Evolutionary conservation across 2,113 vertebrate genomes (phyloP), one percentile per base, ranked within the genome.

Genomic region (Lampris incognitus): DNA sequence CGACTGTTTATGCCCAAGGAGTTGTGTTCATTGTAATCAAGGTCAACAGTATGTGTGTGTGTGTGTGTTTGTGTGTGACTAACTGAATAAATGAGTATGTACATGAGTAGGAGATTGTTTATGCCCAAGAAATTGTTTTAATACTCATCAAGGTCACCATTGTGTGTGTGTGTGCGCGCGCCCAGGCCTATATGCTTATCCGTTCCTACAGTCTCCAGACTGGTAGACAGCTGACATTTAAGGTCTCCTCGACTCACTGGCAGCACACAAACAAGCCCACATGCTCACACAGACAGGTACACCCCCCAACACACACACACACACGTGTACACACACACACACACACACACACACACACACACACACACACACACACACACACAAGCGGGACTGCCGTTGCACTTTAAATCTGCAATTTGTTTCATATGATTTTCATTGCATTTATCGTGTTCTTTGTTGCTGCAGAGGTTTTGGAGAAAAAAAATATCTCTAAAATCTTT

Each of bases 141-240:
- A 84, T 72, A 63, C 61, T 70, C 74, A 76, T 74, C 83, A 88
- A 84, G 85, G 86, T 87, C 79, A 73, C 9, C 50, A 41, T 74
- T 57, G 57, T 59, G 51, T 83, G 58, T 74, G 4, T 52, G 63
- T 60, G 62, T 65, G 51, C 55, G 76, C 65, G 66, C 69, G 70
- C 57, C 48, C 54, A 63, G 55, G 55, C 69, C 66, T 61, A 1
- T 77, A 57, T 79, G 49, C 79, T 54, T 76, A 51, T 84, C 78
- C 66, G 61, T 49, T 78, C 74, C 9, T 69, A 50, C 51, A 1
- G 69, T 71, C 78, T 84, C 42, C 63, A 57, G 63, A 68, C 54
- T 7, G 46, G 9, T 41, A 36, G 72, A 82, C 82, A 83, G 65
- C 81, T 77, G 75, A 60, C 67, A 69, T 72, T 78, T 61, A 72